Evolutionary conservation across 2,888 invertebrate genomes (phyloP), one percentile per base, ranked within the genome.

Genomic region (Agrochola litura): DNA sequence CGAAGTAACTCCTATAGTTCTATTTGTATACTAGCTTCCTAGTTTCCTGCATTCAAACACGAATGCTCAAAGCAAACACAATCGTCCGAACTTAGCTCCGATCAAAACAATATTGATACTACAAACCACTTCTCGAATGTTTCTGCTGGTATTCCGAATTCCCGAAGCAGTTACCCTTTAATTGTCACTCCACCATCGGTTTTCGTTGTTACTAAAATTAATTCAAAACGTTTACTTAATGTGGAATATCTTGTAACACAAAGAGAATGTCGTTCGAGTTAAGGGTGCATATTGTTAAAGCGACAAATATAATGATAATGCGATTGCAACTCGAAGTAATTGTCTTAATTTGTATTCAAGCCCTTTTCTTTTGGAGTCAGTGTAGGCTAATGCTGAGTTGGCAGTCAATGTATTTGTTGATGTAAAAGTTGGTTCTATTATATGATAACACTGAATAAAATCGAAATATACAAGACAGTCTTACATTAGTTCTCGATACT

Each of bases 211-310:
- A 73, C 61, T 68, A 80, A 73, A 86, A 88, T 86, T 82, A 84
- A 85, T 88, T 81, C 81, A 77, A 87, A 79, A 82, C 79, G 77
- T 86, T 86, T 82, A 82, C 79, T 78, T 83, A 77, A 83, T 80
- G 75, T 75, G 64, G 75, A 78, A 82, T 74, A 79, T 74, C 52
- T 43, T 70, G 65, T 71, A 49, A 70, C 58, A 70, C 70, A 72
- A 77, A 79, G 73, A 30, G 60, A 41, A 73, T 71, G 77, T 71
- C 67, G 16, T 30, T 58, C 37, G 52, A 56, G 63, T 78, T 70
- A 86, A 78, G 79, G 84, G 65, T 65, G 52, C 9, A 41, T 82
- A n/a, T 56, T 30, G 61, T 52, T 56, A 77, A 37, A n/a, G 54
- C 75, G 66, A 77, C 66, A 63, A 69, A 71, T 70, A 73, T 61